Evolutionary conservation across 2,797 vertebrate genomes (phyloP).

Genomic region (Euphonia xanthogaster): DNA sequence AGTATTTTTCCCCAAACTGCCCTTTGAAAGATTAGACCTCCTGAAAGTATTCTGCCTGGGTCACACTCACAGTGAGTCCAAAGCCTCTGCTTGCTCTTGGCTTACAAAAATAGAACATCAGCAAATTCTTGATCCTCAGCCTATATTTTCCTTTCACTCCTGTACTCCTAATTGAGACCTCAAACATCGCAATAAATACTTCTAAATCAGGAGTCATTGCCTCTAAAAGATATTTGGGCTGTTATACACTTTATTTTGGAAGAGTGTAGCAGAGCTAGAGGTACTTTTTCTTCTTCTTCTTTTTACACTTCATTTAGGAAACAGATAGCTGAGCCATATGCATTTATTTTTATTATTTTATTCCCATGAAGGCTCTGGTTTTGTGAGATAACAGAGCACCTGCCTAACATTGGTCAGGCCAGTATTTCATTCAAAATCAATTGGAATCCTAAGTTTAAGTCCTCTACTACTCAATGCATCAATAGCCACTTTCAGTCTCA

Average conservation of each 20-base stretch:
- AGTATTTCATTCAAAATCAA: background rate
- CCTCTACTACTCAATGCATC: background rate
- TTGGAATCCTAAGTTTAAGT: background rate
- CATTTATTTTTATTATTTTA: background rate
- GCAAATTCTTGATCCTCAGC: constrained; percentile 7
- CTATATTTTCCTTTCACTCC: background rate
- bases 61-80: background rate
- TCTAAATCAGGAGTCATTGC: background rate
- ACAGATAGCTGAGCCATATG: background rate
- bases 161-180: background rate
- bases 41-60: background rate
- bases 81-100: background rate
- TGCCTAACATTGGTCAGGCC: background rate
- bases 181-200: background rate
- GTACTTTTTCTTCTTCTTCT: background rate
- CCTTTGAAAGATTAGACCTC: constrained; percentile 20
- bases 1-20: background rate
- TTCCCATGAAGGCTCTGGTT: background rate
- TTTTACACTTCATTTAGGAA: background rate
- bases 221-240: background rate
- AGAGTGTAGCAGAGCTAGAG: background rate
- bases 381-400: background rate
- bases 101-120: background rate
- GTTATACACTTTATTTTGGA: background rate
- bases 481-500: background rate